phyloP scores from a whole-genome alignment of 2,113 vertebrate genomes.

The Cyprinodon brontotheroides region DNA sequence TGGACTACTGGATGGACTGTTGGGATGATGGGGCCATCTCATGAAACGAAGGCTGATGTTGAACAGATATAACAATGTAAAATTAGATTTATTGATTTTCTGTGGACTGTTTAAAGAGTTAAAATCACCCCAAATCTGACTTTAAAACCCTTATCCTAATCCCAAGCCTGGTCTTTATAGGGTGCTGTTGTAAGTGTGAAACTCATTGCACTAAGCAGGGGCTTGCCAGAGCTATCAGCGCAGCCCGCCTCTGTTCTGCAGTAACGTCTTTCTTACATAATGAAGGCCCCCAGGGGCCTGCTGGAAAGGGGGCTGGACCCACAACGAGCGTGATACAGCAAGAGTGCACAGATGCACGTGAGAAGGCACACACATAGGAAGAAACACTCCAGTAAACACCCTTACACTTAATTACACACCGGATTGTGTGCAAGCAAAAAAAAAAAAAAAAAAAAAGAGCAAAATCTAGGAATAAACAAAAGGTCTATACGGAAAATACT shows the following conservation, averaged over 20 bases:
- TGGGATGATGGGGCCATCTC: not conserved
- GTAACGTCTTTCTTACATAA: conserved; percentile 80
- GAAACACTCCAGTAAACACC: conserved; percentile 16
- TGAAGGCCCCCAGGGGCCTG: conserved; percentile 71
- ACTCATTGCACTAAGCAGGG: conserved; percentile 45
- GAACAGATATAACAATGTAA: too few species aligned
- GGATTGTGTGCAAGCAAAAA: conserved; percentile 17
- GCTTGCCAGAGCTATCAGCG: conserved; percentile 60
- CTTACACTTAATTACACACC: conserved; percentile 1
- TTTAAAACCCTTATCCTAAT: not conserved
- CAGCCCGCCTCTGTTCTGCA: conserved; percentile 69
- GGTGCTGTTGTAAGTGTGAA: conserved; percentile 7
- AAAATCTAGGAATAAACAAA: conserved; percentile 52
- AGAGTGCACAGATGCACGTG: conserved; percentile 70
- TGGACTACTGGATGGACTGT: not conserved
- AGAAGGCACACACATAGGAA: conserved; percentile 43
- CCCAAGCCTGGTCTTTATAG: conserved; percentile 28
- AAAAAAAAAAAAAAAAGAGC: not conserved
- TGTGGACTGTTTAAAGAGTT: not conserved
- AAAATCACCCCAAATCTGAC: not conserved
- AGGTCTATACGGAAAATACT: not conserved
- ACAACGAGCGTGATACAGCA: conserved; percentile 68
- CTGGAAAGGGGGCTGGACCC: conserved; percentile 67
- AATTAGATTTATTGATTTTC: not conserved
- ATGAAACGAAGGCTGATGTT: too few species aligned